These are phyloP conservation scores for Euphydryas editha DNA, from an alignment of 2,888 invertebrate species.

Conservation along the genomic window DNA sequence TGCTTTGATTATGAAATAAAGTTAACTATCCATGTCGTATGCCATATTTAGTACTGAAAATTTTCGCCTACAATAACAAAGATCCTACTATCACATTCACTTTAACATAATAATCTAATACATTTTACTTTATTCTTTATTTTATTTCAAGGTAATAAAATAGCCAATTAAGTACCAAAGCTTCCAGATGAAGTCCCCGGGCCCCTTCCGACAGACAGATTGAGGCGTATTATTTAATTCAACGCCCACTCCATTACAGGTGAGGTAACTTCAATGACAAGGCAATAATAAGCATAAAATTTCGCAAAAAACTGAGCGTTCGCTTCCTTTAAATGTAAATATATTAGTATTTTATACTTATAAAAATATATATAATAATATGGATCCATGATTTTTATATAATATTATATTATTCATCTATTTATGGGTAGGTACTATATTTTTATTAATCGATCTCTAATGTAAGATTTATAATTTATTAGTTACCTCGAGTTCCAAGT, in stretches of 20 bases:
- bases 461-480: no score
- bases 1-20: no score
- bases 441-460: no score
- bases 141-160: slow-evolving; percentile 16
- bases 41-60: no score
- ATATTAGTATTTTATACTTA: neutral
- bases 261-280: slow-evolving; percentile 52
- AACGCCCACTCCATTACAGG: slow-evolving; percentile 51
- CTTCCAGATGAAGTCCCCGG: slow-evolving; percentile 43
- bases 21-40: no score
- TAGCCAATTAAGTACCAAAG: slow-evolving; percentile 31
- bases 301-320: slow-evolving; percentile 12
- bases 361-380: neutral
- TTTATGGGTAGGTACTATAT: neutral
- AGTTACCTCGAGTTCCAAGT: no score
- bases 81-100: no score
- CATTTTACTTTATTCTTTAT: neutral
- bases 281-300: slow-evolving; percentile 34
- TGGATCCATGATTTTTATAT: neutral
- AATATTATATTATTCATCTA: neutral
- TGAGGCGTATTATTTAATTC: slow-evolving; percentile 50
- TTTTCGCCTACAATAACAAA: no score
- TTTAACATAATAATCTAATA: no score
- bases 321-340: neutral
- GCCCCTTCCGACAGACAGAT: slow-evolving; percentile 49